phyloP scores from a whole-genome alignment of 2,113 vertebrate species.

The Chlorocebus sabaeus region DNA sequence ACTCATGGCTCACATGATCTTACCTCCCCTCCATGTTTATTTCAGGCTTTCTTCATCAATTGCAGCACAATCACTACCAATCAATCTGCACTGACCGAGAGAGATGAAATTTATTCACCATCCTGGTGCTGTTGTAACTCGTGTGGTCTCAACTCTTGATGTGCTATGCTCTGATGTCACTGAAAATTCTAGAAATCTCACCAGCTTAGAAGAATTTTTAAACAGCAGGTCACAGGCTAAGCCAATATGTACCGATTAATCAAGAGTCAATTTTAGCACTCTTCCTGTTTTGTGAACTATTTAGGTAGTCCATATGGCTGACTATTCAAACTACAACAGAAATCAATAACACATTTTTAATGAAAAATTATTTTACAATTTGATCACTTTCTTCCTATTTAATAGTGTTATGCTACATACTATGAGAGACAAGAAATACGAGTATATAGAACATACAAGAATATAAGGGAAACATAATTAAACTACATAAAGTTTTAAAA shows the following conservation, averaged over 20 bases:
- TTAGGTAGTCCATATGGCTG: neutral
- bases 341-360: neutral
- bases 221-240: neutral
- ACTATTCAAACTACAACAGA: neutral
- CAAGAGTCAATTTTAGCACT: neutral
- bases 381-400: neutral
- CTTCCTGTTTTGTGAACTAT: neutral
- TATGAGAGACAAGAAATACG: neutral
- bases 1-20: neutral
- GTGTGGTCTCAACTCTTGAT: neutral
- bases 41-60: neutral
- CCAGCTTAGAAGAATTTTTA: neutral
- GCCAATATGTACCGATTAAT: neutral
- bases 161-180: neutral
- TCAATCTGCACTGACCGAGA: neutral
- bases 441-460: neutral
- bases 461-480: neutral
- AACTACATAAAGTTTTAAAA: neutral
- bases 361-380: neutral
- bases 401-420: neutral
- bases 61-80: neutral
- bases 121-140: neutral
- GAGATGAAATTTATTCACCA: too few species aligned
- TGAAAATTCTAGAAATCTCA: neutral
- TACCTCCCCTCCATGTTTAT: neutral